Conservation (phyloP, 2,888 invertebrate genomes). For the Clostera curtula region DNA sequence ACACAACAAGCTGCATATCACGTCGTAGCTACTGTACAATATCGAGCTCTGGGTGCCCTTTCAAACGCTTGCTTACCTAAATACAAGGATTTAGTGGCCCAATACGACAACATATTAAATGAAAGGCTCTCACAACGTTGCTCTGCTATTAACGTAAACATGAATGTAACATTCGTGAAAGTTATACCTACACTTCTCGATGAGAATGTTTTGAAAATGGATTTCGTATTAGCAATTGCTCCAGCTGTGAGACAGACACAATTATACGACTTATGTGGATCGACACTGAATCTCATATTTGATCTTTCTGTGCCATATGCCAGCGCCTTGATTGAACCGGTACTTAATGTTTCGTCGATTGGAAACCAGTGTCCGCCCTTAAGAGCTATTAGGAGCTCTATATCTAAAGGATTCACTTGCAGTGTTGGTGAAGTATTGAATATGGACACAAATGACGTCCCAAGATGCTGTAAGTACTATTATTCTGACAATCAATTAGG, state of each 20-base stretch:
- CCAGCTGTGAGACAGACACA: slow-evolving; percentile 93
- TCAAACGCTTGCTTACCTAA: slow-evolving; percentile 88
- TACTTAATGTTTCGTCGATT: slow-evolving; percentile 91
- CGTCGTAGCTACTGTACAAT: slow-evolving; percentile 88
- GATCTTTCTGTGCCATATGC: slow-evolving; percentile 95
- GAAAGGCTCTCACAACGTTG: slow-evolving; percentile 91
- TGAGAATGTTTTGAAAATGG: slow-evolving; percentile 92
- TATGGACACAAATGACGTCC: slow-evolving; percentile 93
- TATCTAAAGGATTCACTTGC: slow-evolving; percentile 93
- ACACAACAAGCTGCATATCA: slow-evolving; percentile 97
- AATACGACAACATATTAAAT: slow-evolving; percentile 87
- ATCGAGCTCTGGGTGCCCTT: slow-evolving; percentile 92
- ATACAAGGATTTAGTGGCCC: slow-evolving; percentile 87
- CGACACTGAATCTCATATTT: slow-evolving; percentile 93
- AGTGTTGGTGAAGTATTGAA: slow-evolving; percentile 95
- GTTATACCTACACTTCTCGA: slow-evolving; percentile 86
- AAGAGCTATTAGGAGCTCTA: slow-evolving; percentile 88
- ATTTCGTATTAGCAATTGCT: slow-evolving; percentile 89
- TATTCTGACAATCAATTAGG: not conserved
- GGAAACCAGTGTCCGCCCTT: slow-evolving; percentile 95
- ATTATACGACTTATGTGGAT: slow-evolving; percentile 95
- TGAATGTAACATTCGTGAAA: slow-evolving; percentile 93
- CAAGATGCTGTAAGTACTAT: slow-evolving; percentile 87
- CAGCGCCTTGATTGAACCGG: slow-evolving; percentile 90
- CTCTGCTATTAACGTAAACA: slow-evolving; percentile 94